Evolutionary conservation across 2,888 invertebrate species (phyloP).

Genomic region (Agrenia bidenticulata): DNA sequence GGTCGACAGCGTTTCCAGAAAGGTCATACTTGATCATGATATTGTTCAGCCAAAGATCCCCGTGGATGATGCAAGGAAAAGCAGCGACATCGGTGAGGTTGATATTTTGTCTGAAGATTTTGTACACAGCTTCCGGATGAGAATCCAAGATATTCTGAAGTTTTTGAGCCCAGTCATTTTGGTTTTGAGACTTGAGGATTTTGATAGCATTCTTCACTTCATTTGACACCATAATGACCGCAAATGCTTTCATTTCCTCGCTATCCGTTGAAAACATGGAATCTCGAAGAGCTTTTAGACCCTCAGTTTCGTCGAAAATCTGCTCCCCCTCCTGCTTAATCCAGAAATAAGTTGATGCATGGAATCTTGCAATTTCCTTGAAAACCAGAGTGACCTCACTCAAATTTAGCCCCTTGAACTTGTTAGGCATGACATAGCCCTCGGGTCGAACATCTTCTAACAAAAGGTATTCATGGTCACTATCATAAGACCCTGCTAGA

Average conservation of each 20-base stretch:
- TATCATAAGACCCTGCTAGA: constrained; percentile 17
- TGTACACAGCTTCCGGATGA: neutral
- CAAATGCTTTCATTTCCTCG: too few species aligned
- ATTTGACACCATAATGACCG: too few species aligned
- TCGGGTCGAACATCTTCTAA: constrained; percentile 41
- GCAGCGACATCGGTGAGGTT: constrained; percentile 2
- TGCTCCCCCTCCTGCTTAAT: constrained; percentile 25
- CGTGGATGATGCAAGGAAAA: constrained; percentile 43
- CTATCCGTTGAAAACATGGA: too few species aligned
- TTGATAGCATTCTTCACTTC: too few species aligned
- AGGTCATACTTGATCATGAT: constrained; percentile 39
- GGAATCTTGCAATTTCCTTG: constrained; percentile 33
- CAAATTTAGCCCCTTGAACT: constrained; percentile 26
- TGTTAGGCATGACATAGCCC: constrained; percentile 45
- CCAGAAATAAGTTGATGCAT: constrained; percentile 29
- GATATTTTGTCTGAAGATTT: neutral
- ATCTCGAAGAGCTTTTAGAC: too few species aligned
- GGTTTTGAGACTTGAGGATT: too few species aligned
- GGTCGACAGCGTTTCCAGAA: constrained; percentile 17
- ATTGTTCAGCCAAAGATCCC: constrained; percentile 50
- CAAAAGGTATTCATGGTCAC: constrained; percentile 24
- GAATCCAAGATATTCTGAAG: constrained; percentile 9
- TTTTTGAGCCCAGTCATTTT: constrained; percentile 4
- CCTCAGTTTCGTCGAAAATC: constrained; percentile 22
- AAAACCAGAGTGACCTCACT: constrained; percentile 28